Evolutionary conservation across 1,140 invertebrate species (phyloP).

Genomic region (Atta texana): DNA sequence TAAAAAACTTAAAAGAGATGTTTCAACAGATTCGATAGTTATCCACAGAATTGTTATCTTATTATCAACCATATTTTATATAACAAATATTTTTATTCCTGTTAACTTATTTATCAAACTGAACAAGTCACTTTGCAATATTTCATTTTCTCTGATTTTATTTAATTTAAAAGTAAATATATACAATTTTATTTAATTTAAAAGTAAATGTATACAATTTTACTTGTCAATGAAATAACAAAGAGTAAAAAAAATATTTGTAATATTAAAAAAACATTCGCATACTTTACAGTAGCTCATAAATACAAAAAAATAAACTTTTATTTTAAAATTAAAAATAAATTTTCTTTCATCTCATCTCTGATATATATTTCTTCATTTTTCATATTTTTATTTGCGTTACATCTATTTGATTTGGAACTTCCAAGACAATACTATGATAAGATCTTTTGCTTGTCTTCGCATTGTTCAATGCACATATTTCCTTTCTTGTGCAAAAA

Average conservation of each 20-base stretch:
- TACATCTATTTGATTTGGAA: slow-evolving; percentile 4
- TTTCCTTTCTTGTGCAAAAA: slow-evolving; percentile 31
- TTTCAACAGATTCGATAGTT: neutral
- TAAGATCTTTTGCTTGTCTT: neutral
- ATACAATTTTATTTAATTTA: neutral
- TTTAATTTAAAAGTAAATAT: neutral
- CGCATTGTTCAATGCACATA: neutral
- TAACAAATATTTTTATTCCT: neutral
- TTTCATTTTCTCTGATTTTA: neutral
- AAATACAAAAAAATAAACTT: too few relatives aligned
- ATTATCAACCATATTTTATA: neutral
- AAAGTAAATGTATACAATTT: neutral
- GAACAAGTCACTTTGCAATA: neutral
- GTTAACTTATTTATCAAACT: neutral
- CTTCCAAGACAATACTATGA: slow-evolving; percentile 3
- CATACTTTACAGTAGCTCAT: neutral
- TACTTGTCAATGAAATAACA: neutral
- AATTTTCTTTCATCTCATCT: neutral
- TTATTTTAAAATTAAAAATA: neutral
- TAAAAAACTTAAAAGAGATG: neutral
- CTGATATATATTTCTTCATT: neutral
- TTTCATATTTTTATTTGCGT: slow-evolving; percentile 1
- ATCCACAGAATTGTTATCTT: neutral
- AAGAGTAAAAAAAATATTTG: neutral
- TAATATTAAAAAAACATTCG: neutral